Conservation (phyloP, 2,113 vertebrate species). For the Dasyurus viverrinus region DNA sequence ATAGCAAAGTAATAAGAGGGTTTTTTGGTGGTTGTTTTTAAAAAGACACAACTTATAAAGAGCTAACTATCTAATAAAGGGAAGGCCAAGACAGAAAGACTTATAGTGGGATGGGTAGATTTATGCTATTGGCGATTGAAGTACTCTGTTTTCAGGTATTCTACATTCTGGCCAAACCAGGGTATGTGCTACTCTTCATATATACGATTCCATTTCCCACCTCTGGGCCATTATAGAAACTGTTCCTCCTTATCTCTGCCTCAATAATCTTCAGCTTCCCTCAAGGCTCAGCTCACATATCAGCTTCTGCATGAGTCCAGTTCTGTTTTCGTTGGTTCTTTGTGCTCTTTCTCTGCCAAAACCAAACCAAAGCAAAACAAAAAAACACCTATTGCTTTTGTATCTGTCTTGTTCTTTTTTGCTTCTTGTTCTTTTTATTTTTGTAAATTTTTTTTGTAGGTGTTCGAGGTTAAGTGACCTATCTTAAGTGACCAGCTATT, state of each 20-base stretch:
- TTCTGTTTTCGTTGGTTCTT: neutral
- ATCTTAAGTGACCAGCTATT: no score
- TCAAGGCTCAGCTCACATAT: neutral
- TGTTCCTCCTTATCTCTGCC: neutral
- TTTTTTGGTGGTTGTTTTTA: no score
- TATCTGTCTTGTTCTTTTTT: neutral
- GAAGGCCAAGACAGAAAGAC: neutral
- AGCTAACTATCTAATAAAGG: neutral
- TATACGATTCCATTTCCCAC: neutral
- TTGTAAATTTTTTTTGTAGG: no score
- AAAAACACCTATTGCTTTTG: neutral
- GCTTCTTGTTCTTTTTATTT: no score
- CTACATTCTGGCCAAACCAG: neutral
- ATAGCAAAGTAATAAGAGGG: neutral
- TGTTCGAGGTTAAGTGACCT: no score
- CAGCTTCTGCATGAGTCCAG: neutral
- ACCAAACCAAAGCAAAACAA: no score
- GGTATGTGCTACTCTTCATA: no score
- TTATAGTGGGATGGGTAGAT: neutral
- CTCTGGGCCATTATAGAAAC: neutral
- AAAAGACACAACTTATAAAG: neutral
- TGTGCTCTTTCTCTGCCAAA: neutral
- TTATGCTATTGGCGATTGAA: neutral
- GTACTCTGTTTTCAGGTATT: neutral
- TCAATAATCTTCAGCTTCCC: neutral